Base-by-base conservation (phyloP, 2,113 vertebrate genomes). In the Athene cunicularia region DNA sequence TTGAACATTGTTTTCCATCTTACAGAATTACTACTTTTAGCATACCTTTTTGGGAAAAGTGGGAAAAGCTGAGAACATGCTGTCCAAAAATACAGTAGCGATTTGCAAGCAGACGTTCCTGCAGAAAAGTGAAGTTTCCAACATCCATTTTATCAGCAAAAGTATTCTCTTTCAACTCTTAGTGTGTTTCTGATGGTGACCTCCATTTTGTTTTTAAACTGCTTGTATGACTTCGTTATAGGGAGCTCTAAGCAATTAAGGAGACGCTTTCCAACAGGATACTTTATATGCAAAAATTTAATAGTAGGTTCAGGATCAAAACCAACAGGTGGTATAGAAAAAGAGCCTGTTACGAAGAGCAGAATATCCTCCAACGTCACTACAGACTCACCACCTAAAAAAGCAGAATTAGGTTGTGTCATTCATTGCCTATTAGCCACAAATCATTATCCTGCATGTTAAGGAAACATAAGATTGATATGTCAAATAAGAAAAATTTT, bases 141-240 rank as follows among this genome's bases (percentile, higher is more conserved):
- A 87, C 12, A 86, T 90, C 21, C 80, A 80, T 39, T 59, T 90
- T 90, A 90, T n/a, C 77, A 87, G 93, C 83, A 97, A 91, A 85
- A 95, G 23, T 77, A 87, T 28, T 98, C 92, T 66, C 68, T 95
- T 95, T 96, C 95, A 16, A 86, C 43, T 93, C 59, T 94, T 93
- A 98, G 59, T 82, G 96, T 95, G 37, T 97, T 98, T 93, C 91
- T 93, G 97, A 99, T 97, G 20, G 98, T 96, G 55, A 98, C 98
- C 86, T 99, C 99, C 99, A 99, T 98, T 93, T 96, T 98, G 88
- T 98, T 98, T 96, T 99, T 99, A 94, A 99, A 99, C 58, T 98
- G 90, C 81, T 98, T 93, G 22, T 99, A 99, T 10, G 98, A 98
- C 67, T 95, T 93, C 60, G 98, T 97, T 96, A 99, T 72, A 41